Percentiles rank a stretch among this genome's conserved stretches.
These are phyloP conservation scores for Bubalus kerabau DNA, from an alignment of 2,113 vertebrate genomes.

Conservation along the genomic window DNA sequence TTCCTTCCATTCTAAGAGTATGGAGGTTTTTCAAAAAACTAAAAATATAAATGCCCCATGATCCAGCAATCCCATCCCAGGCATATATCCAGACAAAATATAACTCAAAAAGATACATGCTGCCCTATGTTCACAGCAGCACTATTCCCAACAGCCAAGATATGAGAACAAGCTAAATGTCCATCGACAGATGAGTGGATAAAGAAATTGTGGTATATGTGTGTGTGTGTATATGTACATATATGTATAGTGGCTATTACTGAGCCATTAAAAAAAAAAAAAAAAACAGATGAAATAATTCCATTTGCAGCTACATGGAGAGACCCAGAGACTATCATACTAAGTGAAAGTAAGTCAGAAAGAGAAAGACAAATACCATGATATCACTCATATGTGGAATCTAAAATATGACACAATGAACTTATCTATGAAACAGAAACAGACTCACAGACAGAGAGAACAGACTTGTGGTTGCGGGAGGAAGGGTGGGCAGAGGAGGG, in stretches of 20 bases:
- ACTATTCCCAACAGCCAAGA: not conserved
- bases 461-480: not conserved
- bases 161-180: not conserved
- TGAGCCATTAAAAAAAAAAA: not conserved
- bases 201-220: not conserved
- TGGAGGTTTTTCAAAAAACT: not conserved
- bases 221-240: not conserved
- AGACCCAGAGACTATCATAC: not conserved
- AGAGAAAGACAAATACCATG: not conserved
- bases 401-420: not conserved
- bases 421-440: not conserved
- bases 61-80: not conserved
- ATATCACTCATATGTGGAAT: not conserved
- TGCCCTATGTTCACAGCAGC: not conserved
- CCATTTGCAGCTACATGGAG: not conserved
- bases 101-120: not conserved
- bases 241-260: not conserved
- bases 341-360: not conserved
- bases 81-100: not conserved
- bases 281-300: not conserved
- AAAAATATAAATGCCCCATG: not conserved
- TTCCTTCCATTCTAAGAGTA: not conserved
- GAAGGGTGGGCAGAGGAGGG: not conserved
- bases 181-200: not conserved
- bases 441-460: not conserved